Conservation (phyloP, 1,140 invertebrate genomes). For the Drosophila pallidifrons region DNA sequence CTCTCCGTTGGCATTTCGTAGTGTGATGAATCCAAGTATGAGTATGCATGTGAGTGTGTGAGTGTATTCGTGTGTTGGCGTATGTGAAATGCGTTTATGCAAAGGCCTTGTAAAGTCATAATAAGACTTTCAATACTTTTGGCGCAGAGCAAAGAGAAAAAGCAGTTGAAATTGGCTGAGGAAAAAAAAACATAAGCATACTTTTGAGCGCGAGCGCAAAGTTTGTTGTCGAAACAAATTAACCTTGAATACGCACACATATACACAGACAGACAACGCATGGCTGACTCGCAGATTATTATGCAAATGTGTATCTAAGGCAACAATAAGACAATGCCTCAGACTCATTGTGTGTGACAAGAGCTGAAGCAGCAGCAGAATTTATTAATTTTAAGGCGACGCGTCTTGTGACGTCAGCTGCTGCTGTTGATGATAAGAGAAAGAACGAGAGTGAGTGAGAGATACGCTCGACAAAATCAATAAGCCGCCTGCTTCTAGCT, state of each 20-base stretch:
- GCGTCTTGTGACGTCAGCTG: conserved; percentile 56
- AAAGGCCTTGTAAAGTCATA: conserved; percentile 69
- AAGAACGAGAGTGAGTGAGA: conserved; percentile 8
- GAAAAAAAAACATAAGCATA: conserved; percentile 69
- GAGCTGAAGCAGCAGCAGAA: conserved; percentile 3
- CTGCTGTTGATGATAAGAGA: conserved; percentile 41
- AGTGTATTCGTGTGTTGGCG: not conserved
- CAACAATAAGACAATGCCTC: conserved; percentile 37
- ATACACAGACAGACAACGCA: conserved; percentile 14
- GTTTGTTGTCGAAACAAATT: conserved; percentile 76
- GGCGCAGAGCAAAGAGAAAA: too few relatives aligned
- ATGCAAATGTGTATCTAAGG: conserved; percentile 44
- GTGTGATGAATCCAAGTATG: not conserved
- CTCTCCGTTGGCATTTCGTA: not conserved
- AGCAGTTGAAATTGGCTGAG: conserved; percentile 49
- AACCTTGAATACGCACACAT: conserved; percentile 66
- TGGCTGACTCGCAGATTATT: conserved; percentile 31
- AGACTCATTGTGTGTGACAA: conserved; percentile 2
- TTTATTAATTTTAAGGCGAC: conserved; percentile 32
- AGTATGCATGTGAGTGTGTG: not conserved
- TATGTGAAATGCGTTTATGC: conserved; percentile 57
- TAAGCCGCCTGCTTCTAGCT: conserved; percentile 44
- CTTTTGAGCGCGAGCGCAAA: conserved; percentile 56
- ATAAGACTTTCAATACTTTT: conserved; percentile 64
- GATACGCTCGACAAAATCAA: conserved; percentile 65